These are phyloP conservation scores for Eolophus roseicapilla DNA, from an alignment of 2,113 vertebrate genomes.

Conservation along the genomic window DNA sequence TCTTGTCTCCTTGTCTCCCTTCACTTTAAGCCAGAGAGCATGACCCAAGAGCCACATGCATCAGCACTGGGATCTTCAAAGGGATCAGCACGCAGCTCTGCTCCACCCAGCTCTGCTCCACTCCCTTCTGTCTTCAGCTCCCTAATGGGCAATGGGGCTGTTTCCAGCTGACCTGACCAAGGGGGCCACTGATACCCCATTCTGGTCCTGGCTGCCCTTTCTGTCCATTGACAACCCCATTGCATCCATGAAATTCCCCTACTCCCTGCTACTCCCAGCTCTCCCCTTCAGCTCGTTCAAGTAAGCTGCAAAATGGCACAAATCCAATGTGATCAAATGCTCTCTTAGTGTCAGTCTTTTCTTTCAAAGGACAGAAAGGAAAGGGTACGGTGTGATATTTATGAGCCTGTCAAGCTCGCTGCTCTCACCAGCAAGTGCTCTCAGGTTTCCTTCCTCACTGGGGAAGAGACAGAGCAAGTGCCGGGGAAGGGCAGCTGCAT, in stretches of 20 bases:
- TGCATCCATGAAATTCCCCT: not conserved
- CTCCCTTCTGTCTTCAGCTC: not conserved
- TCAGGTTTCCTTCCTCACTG: not conserved
- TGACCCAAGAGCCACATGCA: not conserved
- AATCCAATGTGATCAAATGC: slow-evolving; percentile 35
- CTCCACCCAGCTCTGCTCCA: not conserved
- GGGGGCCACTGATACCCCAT: not conserved
- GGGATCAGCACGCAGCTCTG: not conserved
- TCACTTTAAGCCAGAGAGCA: not conserved
- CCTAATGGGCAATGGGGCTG: not conserved
- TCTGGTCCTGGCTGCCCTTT: not conserved
- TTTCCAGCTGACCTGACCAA: not conserved
- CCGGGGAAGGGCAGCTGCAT: fast-evolving
- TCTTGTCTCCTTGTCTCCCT: not conserved
- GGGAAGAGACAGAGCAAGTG: not conserved
- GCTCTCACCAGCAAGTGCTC: slow-evolving; percentile 23
- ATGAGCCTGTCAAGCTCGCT: slow-evolving; percentile 5
- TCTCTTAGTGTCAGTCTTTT: slow-evolving; percentile 30
- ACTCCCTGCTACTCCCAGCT: not conserved
- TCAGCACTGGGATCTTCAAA: not conserved
- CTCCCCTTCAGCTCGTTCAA: not conserved
- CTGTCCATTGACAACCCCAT: not conserved
- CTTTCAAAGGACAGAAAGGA: slow-evolving; percentile 32
- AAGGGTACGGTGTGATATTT: slow-evolving; percentile 9
- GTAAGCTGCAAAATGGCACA: slow-evolving; percentile 36